A percentile compares a stretch with the other conserved stretches of the same genome.
These are phyloP conservation scores for Crypturellus undulatus DNA, from an alignment of 2,113 vertebrate species.

Conservation along the genomic window DNA sequence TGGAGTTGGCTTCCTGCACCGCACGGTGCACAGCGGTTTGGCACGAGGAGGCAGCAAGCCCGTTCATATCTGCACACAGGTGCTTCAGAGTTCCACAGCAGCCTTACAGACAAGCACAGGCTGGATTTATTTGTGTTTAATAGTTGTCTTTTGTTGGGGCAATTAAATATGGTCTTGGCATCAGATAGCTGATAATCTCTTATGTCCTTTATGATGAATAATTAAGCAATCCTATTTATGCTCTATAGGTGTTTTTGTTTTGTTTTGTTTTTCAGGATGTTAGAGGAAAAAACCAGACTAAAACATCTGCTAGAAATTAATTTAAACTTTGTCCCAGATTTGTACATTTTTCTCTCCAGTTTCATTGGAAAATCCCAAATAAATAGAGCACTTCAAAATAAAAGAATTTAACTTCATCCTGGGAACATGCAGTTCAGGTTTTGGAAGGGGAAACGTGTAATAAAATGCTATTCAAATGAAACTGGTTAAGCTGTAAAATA, in stretches of 20 bases:
- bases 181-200: not conserved
- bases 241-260: not conserved
- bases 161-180: not conserved
- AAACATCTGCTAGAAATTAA: constrained; percentile 69
- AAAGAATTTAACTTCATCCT: constrained; percentile 83
- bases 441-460: constrained; percentile 80
- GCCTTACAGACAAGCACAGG: not conserved
- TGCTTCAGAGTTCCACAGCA: not conserved
- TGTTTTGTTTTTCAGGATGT: not conserved
- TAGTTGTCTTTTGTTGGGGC: not conserved
- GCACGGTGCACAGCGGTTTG: not conserved
- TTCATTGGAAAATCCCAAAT: constrained; percentile 77
- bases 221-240: not conserved
- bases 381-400: constrained; percentile 67
- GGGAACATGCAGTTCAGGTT: constrained; percentile 83
- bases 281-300: constrained; percentile 16
- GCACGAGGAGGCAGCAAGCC: not conserved
- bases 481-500: constrained; percentile 85
- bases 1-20: not conserved
- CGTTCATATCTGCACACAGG: not conserved
- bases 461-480: constrained; percentile 75
- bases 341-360: constrained; percentile 46
- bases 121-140: not conserved
- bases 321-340: constrained; percentile 46
- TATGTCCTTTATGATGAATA: not conserved